Conservation (phyloP, 2,888 invertebrate species). For the Melieria picta region DNA sequence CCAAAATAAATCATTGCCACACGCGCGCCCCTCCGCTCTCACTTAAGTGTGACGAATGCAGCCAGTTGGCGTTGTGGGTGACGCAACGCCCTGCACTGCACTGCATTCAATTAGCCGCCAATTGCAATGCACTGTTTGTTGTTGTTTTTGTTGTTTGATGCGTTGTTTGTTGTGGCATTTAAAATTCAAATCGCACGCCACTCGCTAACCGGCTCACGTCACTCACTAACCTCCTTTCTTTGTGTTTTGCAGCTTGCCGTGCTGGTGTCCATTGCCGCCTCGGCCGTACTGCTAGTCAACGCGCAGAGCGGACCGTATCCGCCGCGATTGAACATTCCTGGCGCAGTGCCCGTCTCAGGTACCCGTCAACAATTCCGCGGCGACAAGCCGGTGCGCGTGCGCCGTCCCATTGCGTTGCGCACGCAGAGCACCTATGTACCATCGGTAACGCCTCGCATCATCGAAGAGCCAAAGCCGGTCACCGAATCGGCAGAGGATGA, state of each 20-base stretch:
- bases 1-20: too few species aligned
- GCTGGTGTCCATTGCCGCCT: constrained; percentile 34
- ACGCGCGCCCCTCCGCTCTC: too few species aligned
- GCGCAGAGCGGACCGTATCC: constrained; percentile 72
- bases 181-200: too few species aligned
- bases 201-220: too few species aligned
- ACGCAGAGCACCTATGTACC: constrained; percentile 67
- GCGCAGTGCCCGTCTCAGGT: constrained; percentile 68
- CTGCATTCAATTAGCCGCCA: too few species aligned
- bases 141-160: too few species aligned
- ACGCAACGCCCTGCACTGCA: too few species aligned
- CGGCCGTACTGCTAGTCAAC: constrained; percentile 42
- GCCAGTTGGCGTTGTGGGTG: too few species aligned
- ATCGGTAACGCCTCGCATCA: constrained; percentile 60
- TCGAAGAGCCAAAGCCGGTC: constrained; percentile 71
- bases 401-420: constrained; percentile 67
- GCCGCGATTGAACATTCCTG: constrained; percentile 75
- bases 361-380: constrained; percentile 58
- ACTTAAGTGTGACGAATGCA: too few species aligned
- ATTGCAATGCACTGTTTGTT: too few species aligned
- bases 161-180: too few species aligned
- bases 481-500: constrained; percentile 76
- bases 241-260: constrained; percentile 42
- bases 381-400: constrained; percentile 58
- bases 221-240: not conserved